Conservation (phyloP, 2,113 vertebrate genomes). For the Menidia beryllina region DNA sequence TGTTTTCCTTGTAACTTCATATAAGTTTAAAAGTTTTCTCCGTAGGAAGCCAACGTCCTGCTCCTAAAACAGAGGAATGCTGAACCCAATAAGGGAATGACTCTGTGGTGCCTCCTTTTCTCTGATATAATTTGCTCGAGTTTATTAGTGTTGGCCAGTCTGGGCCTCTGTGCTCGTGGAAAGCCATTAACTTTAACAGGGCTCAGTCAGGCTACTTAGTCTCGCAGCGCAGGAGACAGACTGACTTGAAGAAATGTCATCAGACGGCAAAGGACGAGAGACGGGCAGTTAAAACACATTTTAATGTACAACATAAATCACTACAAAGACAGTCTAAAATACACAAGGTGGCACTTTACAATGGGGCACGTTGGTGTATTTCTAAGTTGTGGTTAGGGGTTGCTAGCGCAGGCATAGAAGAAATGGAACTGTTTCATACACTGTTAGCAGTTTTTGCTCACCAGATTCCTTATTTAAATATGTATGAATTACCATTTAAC, state of each 20-base stretch:
- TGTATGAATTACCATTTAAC: conserved; percentile 24
- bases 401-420: conserved; percentile 15
- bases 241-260: conserved; percentile 34
- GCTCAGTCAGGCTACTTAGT: conserved; percentile 43
- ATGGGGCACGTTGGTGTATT: conserved; percentile 23
- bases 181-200: conserved; percentile 71
- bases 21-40: conserved; percentile 25
- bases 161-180: conserved; percentile 62
- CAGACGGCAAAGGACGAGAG: conserved; percentile 20
- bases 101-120: conserved; percentile 54
- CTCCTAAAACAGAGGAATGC: conserved; percentile 48
- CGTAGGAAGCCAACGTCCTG: conserved; percentile 34
- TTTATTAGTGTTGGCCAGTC: conserved; percentile 69
- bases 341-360: conserved; percentile 21
- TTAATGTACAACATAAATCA: conserved; percentile 24
- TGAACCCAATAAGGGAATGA: conserved; percentile 48
- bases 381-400: conserved; percentile 22
- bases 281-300: conserved; percentile 14
- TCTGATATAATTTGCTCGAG: conserved; percentile 68
- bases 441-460: conserved; percentile 23
- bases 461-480: conserved; percentile 14
- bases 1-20: conserved; percentile 14
- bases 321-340: conserved; percentile 8
- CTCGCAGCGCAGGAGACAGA: conserved; percentile 31
- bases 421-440: background rate